These are phyloP conservation scores for Hydropsyche betteni DNA, from an alignment of 2,888 invertebrate genomes.

Conservation along the genomic window DNA sequence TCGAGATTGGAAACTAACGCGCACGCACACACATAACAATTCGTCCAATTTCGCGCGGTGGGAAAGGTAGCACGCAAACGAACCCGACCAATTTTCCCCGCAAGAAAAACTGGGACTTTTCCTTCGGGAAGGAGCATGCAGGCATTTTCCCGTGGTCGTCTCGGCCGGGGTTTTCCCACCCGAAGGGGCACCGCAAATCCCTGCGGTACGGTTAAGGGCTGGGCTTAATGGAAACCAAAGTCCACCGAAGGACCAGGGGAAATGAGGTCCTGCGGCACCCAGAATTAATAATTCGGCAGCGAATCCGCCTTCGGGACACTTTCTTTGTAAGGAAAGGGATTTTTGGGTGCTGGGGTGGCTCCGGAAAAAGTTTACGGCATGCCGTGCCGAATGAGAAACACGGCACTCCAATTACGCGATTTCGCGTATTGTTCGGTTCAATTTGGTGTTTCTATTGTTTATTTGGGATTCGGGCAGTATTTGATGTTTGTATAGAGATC, in stretches of 20 bases:
- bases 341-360: background rate
- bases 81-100: slow-evolving; percentile 37
- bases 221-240: slow-evolving; percentile 51
- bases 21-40: too few relatives aligned
- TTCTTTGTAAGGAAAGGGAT: background rate
- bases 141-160: too few relatives aligned
- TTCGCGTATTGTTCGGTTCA: background rate
- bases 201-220: slow-evolving; percentile 48
- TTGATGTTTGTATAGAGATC: too few relatives aligned
- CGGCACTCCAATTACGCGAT: slow-evolving; percentile 24
- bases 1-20: too few relatives aligned
- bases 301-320: slow-evolving; percentile 16
- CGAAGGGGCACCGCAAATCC: slow-evolving; percentile 47
- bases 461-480: too few relatives aligned
- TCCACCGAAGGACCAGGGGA: slow-evolving; percentile 37
- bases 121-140: background rate
- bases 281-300: slow-evolving; percentile 26
- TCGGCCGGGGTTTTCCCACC: background rate
- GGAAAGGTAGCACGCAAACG: slow-evolving; percentile 27
- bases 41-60: background rate
- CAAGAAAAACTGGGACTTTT: slow-evolving; percentile 17
- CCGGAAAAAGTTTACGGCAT: slow-evolving; percentile 20
- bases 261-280: slow-evolving; percentile 6
- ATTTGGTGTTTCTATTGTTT: background rate
- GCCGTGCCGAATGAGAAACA: slow-evolving; percentile 23